Percentiles rank a stretch among this genome's conserved stretches.
Conservation (phyloP, 2,888 invertebrate genomes). For the Sinodicranocentrus sp. region DNA sequence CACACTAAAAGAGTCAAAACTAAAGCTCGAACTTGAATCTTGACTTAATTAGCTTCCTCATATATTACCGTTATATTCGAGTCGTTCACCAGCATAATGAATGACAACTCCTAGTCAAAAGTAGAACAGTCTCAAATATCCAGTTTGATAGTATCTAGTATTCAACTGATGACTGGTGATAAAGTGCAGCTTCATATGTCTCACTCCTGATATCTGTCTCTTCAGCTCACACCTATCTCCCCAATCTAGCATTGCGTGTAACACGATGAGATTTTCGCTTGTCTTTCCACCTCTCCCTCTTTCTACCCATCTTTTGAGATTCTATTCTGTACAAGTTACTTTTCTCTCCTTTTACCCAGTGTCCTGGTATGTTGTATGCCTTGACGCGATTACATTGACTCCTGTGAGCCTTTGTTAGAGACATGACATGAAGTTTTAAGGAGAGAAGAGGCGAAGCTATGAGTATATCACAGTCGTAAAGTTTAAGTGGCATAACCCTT, state of each 20-base stretch:
- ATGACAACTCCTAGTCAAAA: slow-evolving; percentile 21
- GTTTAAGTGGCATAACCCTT: slow-evolving; percentile 64
- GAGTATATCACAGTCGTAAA: slow-evolving; percentile 47
- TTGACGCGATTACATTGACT: slow-evolving; percentile 55
- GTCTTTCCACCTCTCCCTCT: neutral
- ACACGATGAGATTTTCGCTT: slow-evolving; percentile 35
- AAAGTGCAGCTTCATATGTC: slow-evolving; percentile 44
- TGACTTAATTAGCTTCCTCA: slow-evolving; percentile 53
- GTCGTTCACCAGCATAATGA: slow-evolving; percentile 8
- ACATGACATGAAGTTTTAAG: slow-evolving; percentile 62
- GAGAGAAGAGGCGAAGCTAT: neutral
- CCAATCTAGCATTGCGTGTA: neutral
- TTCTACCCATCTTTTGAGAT: slow-evolving; percentile 7
- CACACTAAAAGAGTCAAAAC: neutral
- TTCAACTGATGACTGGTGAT: slow-evolving; percentile 63
- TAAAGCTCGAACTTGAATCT: slow-evolving; percentile 43
- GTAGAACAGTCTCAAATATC: slow-evolving; percentile 48
- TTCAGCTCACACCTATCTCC: no score
- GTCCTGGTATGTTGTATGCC: slow-evolving; percentile 32
- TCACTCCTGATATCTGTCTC: no score
- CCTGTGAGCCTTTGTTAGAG: slow-evolving; percentile 37
- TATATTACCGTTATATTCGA: slow-evolving; percentile 13
- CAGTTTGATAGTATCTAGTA: slow-evolving; percentile 58
- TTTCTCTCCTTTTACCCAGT: slow-evolving; percentile 1
- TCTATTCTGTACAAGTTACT: slow-evolving; percentile 23